These are phyloP conservation scores for Takifugu ocellatus DNA, from an alignment of 2,797 vertebrate genomes.

Conservation along the genomic window DNA sequence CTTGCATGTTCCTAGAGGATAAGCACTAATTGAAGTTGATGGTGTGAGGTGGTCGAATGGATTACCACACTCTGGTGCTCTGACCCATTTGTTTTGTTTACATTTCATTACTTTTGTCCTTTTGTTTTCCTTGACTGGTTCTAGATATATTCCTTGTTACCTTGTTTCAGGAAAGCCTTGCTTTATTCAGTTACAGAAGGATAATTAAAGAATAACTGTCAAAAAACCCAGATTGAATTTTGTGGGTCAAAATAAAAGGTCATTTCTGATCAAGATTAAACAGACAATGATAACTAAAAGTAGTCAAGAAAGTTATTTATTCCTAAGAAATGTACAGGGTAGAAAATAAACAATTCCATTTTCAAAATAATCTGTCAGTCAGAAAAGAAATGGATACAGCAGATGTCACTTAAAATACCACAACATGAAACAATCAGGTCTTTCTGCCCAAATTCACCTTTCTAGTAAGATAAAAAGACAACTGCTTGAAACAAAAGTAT, in stretches of 20 bases:
- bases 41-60: constrained; percentile 19
- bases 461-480: constrained; percentile 75
- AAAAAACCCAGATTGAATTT: background rate
- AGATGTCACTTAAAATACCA: constrained; percentile 66
- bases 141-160: constrained; percentile 5
- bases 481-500: constrained; percentile 54
- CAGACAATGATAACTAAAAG: constrained; percentile 11
- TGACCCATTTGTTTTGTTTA: constrained; percentile 28
- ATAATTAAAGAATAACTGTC: background rate
- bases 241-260: background rate
- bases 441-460: constrained; percentile 53
- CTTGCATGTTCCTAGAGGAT: constrained; percentile 17
- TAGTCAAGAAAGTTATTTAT: constrained; percentile 73
- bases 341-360: constrained; percentile 80
- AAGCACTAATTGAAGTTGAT: constrained; percentile 32
- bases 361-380: constrained; percentile 79
- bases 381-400: constrained; percentile 71
- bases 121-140: constrained; percentile 20
- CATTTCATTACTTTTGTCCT: constrained; percentile 39
- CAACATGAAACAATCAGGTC: constrained; percentile 45
- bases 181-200: background rate
- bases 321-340: constrained; percentile 82
- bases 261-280: background rate
- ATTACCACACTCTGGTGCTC: constrained; percentile 22
- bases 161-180: background rate